phyloP scores from a whole-genome alignment of 2,113 vertebrate genomes.

The Regulus satrapa region DNA sequence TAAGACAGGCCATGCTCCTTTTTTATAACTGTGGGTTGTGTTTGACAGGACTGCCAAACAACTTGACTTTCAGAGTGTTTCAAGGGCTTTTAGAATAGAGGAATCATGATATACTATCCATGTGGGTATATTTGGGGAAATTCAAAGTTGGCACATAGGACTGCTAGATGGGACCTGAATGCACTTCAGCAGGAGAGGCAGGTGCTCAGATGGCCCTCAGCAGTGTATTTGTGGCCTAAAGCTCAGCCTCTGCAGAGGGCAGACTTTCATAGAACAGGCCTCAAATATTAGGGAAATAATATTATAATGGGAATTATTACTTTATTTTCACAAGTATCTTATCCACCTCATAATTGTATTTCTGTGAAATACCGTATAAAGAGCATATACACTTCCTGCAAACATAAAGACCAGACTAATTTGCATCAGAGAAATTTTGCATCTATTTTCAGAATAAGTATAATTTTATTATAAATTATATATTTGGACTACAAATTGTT shows the following conservation, averaged over 20 bases:
- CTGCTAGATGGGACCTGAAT: neutral
- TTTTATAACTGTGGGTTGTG: neutral
- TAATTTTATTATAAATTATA: neutral
- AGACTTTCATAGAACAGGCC: neutral
- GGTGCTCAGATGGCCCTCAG: neutral
- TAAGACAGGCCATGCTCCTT: neutral
- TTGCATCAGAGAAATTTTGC: neutral
- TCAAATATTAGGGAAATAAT: neutral
- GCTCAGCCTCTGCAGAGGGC: neutral
- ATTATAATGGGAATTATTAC: neutral
- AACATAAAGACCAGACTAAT: neutral
- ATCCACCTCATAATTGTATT: neutral
- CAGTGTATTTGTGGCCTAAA: neutral
- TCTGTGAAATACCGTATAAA: rapidly evolving
- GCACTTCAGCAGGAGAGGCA: neutral
- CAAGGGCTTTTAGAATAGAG: neutral
- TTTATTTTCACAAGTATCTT: neutral
- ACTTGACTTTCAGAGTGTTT: neutral
- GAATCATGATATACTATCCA: neutral
- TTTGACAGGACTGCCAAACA: neutral
- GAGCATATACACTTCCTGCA: neutral
- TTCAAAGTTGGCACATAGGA: neutral
- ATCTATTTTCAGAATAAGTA: neutral
- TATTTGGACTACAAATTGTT: neutral
- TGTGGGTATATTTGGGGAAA: neutral